A percentile compares a stretch with the other conserved stretches of the same genome.
phyloP scores from a whole-genome alignment of 53 echinoderm and acorn worm species.

The Arbacia lixula region DNA sequence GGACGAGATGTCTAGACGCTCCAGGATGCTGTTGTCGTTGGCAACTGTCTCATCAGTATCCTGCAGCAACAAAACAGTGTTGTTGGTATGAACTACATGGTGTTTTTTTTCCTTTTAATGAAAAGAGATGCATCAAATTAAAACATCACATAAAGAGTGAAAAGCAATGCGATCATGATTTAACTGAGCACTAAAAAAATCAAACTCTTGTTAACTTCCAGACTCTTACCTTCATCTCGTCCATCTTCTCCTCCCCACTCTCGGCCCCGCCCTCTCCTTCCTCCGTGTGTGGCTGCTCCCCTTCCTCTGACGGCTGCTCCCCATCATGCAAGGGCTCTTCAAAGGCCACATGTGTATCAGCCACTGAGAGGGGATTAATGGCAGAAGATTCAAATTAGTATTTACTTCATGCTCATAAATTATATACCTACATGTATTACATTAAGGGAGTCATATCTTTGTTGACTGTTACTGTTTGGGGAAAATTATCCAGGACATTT shows the following conservation, averaged over 20 bases:
- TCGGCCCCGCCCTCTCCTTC: conserved; percentile 69
- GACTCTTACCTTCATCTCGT: conserved; percentile 63
- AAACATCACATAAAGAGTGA: too few species aligned
- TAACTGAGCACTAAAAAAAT: too few species aligned
- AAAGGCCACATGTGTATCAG: conserved; percentile 66
- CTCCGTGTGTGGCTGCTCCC: conserved; percentile 43
- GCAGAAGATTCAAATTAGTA: not conserved
- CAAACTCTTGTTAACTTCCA: not conserved
- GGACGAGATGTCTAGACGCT: conserved; percentile 31
- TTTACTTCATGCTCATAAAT: too few species aligned
- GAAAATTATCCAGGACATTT: too few species aligned
- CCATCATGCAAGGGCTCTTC: conserved; percentile 41
- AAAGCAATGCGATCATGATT: too few species aligned
- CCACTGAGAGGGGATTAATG: not conserved
- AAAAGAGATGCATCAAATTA: too few species aligned
- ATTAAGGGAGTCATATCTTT: too few species aligned
- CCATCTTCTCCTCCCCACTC: conserved; percentile 76
- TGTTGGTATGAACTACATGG: too few species aligned
- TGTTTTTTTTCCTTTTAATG: too few species aligned
- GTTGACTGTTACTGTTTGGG: too few species aligned
- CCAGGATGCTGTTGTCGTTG: not conserved
- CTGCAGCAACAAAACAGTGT: not conserved
- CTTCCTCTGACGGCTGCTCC: conserved; percentile 43
- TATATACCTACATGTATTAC: too few species aligned
- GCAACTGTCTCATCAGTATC: conserved; percentile 20